Conservation (phyloP, 2,113 vertebrate genomes). For the Galbula dea region DNA sequence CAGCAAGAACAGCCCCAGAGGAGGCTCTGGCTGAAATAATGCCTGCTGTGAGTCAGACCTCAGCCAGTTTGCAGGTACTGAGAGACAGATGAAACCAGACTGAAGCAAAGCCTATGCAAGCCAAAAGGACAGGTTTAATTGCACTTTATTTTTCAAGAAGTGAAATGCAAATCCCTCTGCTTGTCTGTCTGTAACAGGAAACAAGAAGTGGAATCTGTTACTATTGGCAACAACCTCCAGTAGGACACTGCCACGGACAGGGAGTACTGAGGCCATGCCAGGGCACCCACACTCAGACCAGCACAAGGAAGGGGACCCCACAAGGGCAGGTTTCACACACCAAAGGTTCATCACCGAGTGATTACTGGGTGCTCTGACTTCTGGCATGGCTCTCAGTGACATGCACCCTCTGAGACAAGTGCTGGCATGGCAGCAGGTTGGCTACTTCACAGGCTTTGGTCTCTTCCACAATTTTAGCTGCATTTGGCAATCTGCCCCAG, state of each 20-base stretch:
- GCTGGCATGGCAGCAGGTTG: accelerated
- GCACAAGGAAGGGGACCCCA: background rate
- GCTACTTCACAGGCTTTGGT: background rate
- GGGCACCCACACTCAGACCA: background rate
- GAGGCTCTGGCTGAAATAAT: background rate
- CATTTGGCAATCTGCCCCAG: accelerated
- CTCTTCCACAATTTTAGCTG: background rate
- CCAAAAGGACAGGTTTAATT: constrained; percentile 13
- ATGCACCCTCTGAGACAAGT: accelerated
- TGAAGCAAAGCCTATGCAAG: background rate
- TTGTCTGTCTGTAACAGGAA: accelerated
- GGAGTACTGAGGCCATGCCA: accelerated
- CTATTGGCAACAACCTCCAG: background rate
- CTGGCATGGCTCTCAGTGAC: background rate
- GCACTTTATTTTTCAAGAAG: constrained; percentile 64
- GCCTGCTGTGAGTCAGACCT: accelerated
- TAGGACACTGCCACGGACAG: background rate
- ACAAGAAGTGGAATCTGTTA: background rate
- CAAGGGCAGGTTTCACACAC: background rate
- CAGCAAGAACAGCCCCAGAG: accelerated
- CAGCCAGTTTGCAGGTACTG: too few species aligned
- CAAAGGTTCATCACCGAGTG: accelerated
- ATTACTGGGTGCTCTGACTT: accelerated
- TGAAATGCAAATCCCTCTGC: background rate
- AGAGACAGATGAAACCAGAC: background rate